Evolutionary conservation across 1,140 invertebrate species (phyloP).

Genomic region (Theocolax elegans): DNA sequence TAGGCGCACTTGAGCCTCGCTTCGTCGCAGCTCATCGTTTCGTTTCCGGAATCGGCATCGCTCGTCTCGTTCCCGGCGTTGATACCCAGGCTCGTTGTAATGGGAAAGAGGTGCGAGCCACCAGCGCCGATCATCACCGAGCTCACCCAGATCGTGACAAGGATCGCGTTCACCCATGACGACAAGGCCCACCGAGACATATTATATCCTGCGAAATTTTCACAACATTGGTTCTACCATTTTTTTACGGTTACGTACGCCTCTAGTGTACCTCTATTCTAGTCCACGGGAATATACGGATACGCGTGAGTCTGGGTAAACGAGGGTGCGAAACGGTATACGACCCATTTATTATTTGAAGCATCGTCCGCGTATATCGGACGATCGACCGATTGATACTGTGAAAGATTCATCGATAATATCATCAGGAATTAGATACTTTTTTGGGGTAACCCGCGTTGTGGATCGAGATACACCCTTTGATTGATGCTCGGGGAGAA

Average conservation of each 20-base stretch:
- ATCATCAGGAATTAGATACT: constrained; percentile 8
- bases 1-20: constrained; percentile 78
- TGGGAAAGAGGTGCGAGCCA: background rate
- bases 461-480: too few relatives aligned
- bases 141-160: background rate
- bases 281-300: too few relatives aligned
- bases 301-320: too few relatives aligned
- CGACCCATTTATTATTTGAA: too few relatives aligned
- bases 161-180: background rate
- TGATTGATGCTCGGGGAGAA: background rate
- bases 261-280: too few relatives aligned
- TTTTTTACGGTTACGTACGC: too few relatives aligned
- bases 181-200: constrained; percentile 5
- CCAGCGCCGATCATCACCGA: background rate
- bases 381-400: background rate
- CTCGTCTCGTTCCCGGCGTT: background rate
- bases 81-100: background rate
- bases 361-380: background rate
- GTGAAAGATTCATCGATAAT: background rate
- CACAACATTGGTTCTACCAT: too few relatives aligned
- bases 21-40: constrained; percentile 72
- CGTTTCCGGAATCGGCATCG: background rate
- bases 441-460: background rate
- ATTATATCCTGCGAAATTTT: constrained; percentile 21
- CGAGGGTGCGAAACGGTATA: too few relatives aligned